Evolutionary conservation across 2,888 invertebrate genomes (phyloP).

Genomic region (Pinctada fucata): DNA sequence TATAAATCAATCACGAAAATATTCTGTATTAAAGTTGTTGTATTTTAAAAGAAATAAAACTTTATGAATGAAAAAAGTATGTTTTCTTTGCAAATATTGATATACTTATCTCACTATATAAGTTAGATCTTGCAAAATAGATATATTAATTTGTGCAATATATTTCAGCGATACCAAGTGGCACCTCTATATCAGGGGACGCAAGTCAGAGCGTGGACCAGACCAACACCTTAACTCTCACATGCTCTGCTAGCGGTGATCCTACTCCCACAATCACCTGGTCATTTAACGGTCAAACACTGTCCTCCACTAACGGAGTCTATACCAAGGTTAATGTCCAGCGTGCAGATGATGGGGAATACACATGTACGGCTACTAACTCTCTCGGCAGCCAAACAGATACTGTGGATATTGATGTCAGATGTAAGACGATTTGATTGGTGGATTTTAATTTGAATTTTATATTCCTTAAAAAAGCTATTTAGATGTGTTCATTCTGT

Average conservation of each 20-base stretch:
- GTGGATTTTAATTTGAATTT: not conserved
- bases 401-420: constrained; percentile 29
- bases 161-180: not conserved
- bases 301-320: constrained; percentile 2
- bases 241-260: constrained; percentile 22
- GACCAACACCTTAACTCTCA: constrained; percentile 16
- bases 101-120: too few relatives aligned
- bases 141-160: too few relatives aligned
- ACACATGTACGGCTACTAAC: constrained; percentile 33
- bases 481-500: too few relatives aligned
- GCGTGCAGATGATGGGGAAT: constrained; percentile 24
- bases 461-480: too few relatives aligned
- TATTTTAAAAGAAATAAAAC: not conserved
- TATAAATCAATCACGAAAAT: too few relatives aligned
- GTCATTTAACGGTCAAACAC: constrained; percentile 8
- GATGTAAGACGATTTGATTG: constrained; percentile 15
- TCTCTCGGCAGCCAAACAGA: constrained; percentile 17
- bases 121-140: too few relatives aligned
- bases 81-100: too few relatives aligned
- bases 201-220: constrained; percentile 10
- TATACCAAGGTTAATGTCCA: constrained; percentile 14
- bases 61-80: too few relatives aligned
- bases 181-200: not conserved
- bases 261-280: constrained; percentile 23
- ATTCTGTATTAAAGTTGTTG: not conserved